Base-by-base conservation (phyloP, 2,888 invertebrate genomes). In the Apeira syringaria region DNA sequence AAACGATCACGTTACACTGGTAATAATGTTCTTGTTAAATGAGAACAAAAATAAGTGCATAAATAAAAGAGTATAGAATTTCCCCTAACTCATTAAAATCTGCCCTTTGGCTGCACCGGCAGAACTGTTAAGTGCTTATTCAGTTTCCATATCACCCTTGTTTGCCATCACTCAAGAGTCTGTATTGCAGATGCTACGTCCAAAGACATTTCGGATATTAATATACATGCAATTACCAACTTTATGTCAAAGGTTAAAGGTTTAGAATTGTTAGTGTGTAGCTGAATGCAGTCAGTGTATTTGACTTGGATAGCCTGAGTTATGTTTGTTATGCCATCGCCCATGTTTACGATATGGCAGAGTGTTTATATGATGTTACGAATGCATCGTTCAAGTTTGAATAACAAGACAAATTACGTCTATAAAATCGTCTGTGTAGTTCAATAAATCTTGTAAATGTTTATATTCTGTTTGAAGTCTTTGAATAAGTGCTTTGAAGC, bases 321-420 rank as follows among this genome's bases (percentile, higher is more conserved):
- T 51, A 51, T 55, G 50, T 55, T 55, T 52, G 55, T 50, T 37
- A 41, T 41, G 50, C 52, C 47, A 52, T 55, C 47, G 52, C 40
- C 45, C 43, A 30, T 55, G 55, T 50, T 52, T 52, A 47, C 45
- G 55, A 50, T 50, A 43, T 45, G 33, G 44, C 40, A 36, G 34
- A 50, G 49, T 50, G 45, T 48, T 31, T 39, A 38, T 39, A 34
- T 39, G 31, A 36, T 36, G 32, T 22, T 36, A 29, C 40, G 27
- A 27, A 41, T 31, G 20, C 30, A 18, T 25, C 9, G 15, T 31
- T 33, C 31, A 20, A 39, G 10, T 30, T 18, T 18, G 18, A 6
- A 29, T 29, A 29, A 17, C 9, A 24, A 9, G 3, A 24, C 9
- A 24, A 24, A 9, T 24, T 24, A 24, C 9, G 24, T 5, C 8